A percentile compares a stretch with the other conserved stretches of the same genome.
Evolutionary conservation across 2,797 vertebrate species (phyloP).

Genomic region (Chelidonichthys spinosus): DNA sequence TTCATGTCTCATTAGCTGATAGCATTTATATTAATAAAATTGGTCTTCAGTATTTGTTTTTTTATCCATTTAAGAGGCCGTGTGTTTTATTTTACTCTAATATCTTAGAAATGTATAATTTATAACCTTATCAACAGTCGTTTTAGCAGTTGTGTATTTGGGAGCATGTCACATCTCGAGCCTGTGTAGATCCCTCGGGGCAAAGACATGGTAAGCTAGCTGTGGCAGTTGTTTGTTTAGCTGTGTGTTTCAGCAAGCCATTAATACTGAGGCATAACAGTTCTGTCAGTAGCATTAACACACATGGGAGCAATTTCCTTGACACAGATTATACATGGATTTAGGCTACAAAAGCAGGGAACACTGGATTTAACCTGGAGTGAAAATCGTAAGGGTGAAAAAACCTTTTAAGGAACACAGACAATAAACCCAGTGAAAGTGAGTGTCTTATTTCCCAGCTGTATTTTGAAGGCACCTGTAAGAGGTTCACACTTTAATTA

Average conservation of each 20-base stretch:
- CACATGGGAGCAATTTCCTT: conserved; percentile 80
- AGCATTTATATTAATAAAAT: too few relatives aligned
- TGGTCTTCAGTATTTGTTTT: neutral
- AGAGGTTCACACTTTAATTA: conserved; percentile 18
- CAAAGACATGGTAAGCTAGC: conserved; percentile 58
- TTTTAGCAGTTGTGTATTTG: conserved; percentile 32
- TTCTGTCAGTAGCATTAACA: conserved; percentile 75
- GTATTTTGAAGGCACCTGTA: conserved; percentile 33
- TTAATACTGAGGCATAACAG: conserved; percentile 73
- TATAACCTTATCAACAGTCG: neutral
- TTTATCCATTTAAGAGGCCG: neutral
- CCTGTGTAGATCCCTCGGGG: conserved; percentile 55
- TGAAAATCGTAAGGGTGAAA: conserved; percentile 54
- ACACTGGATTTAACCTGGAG: conserved; percentile 58
- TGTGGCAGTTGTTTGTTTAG: conserved; percentile 80
- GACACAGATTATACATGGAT: conserved; percentile 70
- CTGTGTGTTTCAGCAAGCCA: conserved; percentile 73
- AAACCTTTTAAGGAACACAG: conserved; percentile 42
- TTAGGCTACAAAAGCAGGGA: conserved; percentile 52
- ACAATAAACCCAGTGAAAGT: conserved; percentile 27
- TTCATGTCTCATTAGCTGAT: neutral
- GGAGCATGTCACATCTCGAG: conserved; percentile 54
- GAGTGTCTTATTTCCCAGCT: conserved; percentile 28
- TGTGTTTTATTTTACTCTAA: neutral
- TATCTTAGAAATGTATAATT: neutral